Conservation (phyloP, 2,113 vertebrate species). For the Saguinus imperator region DNA sequence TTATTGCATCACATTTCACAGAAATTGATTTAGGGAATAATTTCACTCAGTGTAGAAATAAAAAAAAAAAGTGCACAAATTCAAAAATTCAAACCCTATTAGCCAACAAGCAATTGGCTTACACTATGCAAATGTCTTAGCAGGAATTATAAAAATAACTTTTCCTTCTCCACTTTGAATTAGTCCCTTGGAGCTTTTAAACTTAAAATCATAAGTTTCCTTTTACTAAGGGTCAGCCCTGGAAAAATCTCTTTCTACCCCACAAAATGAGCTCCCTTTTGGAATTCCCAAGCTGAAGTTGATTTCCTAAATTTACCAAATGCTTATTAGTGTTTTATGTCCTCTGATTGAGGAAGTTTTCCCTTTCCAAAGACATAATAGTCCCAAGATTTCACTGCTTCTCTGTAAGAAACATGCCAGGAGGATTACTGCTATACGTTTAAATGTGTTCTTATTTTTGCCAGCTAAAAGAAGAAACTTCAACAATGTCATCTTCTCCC, state of each 20-base stretch:
- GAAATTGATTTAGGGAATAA: not conserved
- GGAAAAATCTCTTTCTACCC: conserved; percentile 44
- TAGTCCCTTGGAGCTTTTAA: conserved; percentile 41
- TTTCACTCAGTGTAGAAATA: not conserved
- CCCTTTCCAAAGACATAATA: conserved; percentile 27
- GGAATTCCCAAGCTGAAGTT: conserved; percentile 46
- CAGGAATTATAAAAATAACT: not conserved
- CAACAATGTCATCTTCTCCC: not conserved
- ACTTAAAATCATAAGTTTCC: conserved; percentile 65
- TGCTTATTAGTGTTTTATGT: not conserved
- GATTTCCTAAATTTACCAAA: conserved; percentile 63
- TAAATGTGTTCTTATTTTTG: not conserved
- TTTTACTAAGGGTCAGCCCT: conserved; percentile 56
- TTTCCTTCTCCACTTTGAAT: conserved; percentile 3
- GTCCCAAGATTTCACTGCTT: not conserved
- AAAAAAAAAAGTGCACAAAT: not conserved
- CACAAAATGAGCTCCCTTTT: conserved; percentile 29
- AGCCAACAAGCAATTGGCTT: not conserved
- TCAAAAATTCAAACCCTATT: not conserved
- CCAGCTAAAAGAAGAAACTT: not conserved
- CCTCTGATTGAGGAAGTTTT: conserved; percentile 36
- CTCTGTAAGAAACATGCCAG: not conserved
- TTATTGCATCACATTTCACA: conserved; percentile 9
- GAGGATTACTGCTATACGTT: not conserved
- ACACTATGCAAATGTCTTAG: not conserved